A percentile compares a stretch with the other conserved stretches of the same genome.
Conservation (phyloP, 2,888 invertebrate species). For the Alloscopus bannaensis region DNA sequence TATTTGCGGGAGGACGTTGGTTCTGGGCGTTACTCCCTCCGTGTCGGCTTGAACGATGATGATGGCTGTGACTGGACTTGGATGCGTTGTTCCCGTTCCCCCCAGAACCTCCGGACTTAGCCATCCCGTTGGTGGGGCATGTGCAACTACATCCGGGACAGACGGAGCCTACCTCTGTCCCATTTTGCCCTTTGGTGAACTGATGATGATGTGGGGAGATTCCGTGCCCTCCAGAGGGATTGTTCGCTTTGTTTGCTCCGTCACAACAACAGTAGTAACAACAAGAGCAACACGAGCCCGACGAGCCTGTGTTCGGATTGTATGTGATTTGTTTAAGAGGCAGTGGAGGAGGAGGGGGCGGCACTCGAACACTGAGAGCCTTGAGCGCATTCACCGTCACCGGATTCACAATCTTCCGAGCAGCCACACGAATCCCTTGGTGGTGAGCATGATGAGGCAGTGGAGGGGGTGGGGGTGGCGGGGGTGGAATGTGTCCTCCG, state of each 20-base stretch:
- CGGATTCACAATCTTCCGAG: constrained; percentile 72
- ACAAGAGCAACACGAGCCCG: constrained; percentile 65
- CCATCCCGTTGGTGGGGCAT: constrained; percentile 28
- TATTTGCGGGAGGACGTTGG: constrained; percentile 35
- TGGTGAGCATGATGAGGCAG: constrained; percentile 32
- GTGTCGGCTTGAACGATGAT: constrained; percentile 3
- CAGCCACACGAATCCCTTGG: constrained; percentile 33
- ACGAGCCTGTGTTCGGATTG: constrained; percentile 29
- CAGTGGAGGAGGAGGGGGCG: constrained; percentile 55
- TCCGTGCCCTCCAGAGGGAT: background rate
- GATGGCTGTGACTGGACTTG: background rate
- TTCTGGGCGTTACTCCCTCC: constrained; percentile 8
- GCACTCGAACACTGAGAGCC: constrained; percentile 53
- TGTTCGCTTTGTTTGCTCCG: constrained; percentile 20
- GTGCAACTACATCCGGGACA: constrained; percentile 51
- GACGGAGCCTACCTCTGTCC: background rate
- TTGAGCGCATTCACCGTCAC: constrained; percentile 72
- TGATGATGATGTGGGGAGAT: background rate
- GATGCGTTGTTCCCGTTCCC: constrained; percentile 6
- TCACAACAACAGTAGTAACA: constrained; percentile 72
- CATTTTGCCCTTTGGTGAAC: background rate
- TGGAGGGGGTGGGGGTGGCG: constrained; percentile 43
- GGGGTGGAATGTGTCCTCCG: constrained; percentile 44
- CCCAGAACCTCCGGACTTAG: background rate
- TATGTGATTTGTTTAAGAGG: constrained; percentile 46